A percentile compares a stretch with the other conserved stretches of the same genome.
These are phyloP conservation scores for Dicrostonyx torquatus DNA, from an alignment of 2,797 vertebrate genomes.

Conservation along the genomic window DNA sequence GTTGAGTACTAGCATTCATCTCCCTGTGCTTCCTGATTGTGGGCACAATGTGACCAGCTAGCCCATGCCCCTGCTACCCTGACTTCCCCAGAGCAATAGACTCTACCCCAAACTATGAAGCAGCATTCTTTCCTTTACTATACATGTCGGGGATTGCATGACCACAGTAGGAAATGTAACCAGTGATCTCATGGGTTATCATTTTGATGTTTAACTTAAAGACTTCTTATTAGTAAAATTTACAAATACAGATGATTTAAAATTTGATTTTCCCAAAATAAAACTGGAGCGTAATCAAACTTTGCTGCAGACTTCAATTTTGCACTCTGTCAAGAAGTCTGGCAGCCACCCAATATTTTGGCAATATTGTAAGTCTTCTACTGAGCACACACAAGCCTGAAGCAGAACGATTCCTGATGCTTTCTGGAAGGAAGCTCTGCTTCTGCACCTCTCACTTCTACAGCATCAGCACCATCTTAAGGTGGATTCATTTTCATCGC, in stretches of 20 bases:
- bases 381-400: neutral
- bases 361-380: neutral
- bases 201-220: neutral
- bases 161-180: neutral
- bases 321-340: neutral
- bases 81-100: neutral
- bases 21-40: neutral
- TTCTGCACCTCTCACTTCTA: no score
- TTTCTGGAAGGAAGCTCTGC: neutral
- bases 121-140: neutral
- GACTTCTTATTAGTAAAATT: neutral
- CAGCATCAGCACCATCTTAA: rapidly evolving
- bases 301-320: neutral
- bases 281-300: neutral
- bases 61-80: neutral
- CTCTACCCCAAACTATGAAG: neutral
- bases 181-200: neutral
- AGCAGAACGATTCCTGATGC: neutral
- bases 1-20: neutral
- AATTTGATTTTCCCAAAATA: conserved; percentile 16
- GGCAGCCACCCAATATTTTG: neutral
- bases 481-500: neutral
- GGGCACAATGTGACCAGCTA: neutral
- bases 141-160: neutral
- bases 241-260: neutral